Evolutionary conservation across 1,140 invertebrate species (phyloP).

Genomic region (Trinorchestia longiramus): DNA sequence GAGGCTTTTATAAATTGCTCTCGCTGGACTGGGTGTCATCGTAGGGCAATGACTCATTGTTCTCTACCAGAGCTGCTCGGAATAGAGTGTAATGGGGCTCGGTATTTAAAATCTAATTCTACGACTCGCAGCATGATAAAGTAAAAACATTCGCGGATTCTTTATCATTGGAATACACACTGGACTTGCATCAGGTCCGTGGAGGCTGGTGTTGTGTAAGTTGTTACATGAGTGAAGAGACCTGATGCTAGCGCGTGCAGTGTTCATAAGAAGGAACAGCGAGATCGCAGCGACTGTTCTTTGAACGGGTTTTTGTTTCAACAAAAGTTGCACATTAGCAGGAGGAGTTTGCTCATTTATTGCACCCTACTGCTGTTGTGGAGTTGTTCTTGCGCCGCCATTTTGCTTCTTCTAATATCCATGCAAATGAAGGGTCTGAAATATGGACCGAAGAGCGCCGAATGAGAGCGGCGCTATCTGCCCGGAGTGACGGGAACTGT

Average conservation of each 20-base stretch:
- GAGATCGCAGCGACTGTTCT: neutral
- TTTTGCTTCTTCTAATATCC: neutral
- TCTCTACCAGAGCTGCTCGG: no score
- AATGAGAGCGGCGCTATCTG: neutral
- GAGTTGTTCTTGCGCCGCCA: neutral
- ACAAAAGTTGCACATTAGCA: neutral
- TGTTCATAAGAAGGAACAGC: neutral
- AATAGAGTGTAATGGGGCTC: no score
- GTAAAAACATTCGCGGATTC: neutral
- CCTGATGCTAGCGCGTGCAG: neutral
- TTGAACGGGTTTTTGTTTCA: neutral
- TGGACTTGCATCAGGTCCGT: neutral
- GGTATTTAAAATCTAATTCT: neutral
- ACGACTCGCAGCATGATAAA: neutral
- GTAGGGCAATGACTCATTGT: no score
- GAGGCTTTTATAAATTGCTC: no score
- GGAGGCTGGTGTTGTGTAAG: neutral
- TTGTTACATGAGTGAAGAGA: neutral
- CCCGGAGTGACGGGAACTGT: neutral
- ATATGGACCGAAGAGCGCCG: neutral
- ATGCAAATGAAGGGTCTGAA: slow-evolving; percentile 22
- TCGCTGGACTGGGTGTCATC: no score
- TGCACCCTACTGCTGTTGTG: neutral
- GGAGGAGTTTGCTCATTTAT: slow-evolving; percentile 1
- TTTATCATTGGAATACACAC: neutral